These are phyloP conservation scores for Actenoides lindsayi DNA, from an alignment of 2,113 vertebrate genomes.

Conservation along the genomic window DNA sequence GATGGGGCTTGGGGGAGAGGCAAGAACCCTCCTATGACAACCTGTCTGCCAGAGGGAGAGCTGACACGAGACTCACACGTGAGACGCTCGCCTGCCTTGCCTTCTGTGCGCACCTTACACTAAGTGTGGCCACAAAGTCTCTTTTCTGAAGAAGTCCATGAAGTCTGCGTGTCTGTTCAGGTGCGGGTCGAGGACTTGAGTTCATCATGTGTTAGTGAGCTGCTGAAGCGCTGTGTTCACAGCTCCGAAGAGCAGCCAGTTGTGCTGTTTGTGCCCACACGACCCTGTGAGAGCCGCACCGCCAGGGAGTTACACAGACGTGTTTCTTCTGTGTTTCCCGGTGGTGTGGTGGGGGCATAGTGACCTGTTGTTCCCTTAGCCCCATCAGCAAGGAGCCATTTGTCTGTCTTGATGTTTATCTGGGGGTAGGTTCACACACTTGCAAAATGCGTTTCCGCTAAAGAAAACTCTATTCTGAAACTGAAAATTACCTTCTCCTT, in stretches of 20 bases:
- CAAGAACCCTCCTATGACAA: background rate
- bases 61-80: fast-evolving
- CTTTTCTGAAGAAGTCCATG: background rate
- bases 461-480: background rate
- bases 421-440: background rate
- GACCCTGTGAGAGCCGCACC: background rate
- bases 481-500: slow-evolving; percentile 19
- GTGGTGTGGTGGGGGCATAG: background rate
- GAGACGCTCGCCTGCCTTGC: fast-evolving
- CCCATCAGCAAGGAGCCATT: background rate
- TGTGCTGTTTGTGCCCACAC: background rate
- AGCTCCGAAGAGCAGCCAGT: background rate
- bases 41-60: fast-evolving
- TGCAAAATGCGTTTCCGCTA: background rate
- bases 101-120: background rate
- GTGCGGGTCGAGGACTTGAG: background rate
- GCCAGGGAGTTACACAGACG: fast-evolving
- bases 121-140: background rate
- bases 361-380: background rate
- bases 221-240: background rate
- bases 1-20: background rate
- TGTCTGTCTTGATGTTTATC: background rate
- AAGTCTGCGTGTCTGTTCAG: background rate
- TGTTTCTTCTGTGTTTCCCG: background rate
- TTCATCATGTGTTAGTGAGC: background rate